These are phyloP conservation scores for Caerostris darwini DNA, from an alignment of 1,140 invertebrate species.

Conservation along the genomic window DNA sequence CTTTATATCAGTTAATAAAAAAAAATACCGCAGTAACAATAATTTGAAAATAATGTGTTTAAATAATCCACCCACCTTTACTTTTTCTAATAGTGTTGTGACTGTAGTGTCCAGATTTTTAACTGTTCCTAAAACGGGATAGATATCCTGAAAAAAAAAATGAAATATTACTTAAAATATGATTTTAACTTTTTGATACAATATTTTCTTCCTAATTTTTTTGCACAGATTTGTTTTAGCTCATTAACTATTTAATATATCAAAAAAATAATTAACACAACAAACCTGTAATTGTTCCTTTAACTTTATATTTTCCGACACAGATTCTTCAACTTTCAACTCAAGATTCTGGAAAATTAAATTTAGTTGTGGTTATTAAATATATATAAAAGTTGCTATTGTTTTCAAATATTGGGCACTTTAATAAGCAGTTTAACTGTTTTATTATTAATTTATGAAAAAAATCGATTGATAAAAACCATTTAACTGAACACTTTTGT, in stretches of 20 bases:
- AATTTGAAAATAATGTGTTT: too few relatives aligned
- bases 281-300: conserved; percentile 61
- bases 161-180: background rate
- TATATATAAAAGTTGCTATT: too few relatives aligned
- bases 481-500: too few relatives aligned
- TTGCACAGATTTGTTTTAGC: background rate
- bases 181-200: background rate
- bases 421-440: too few relatives aligned
- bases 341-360: conserved; percentile 57
- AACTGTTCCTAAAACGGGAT: conserved; percentile 61
- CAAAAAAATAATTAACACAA: background rate
- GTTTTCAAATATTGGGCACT: too few relatives aligned
- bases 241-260: background rate
- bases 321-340: conserved; percentile 44
- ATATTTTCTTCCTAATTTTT: background rate
- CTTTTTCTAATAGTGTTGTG: conserved; percentile 46
- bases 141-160: conserved; percentile 66
- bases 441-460: too few relatives aligned
- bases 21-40: too few relatives aligned
- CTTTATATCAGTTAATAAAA: too few relatives aligned
- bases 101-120: conserved; percentile 60
- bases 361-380: too few relatives aligned
- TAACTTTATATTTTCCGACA: conserved; percentile 33
- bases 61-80: conserved; percentile 11
- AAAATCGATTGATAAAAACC: too few relatives aligned